Conservation (phyloP, 2,797 vertebrate genomes). For the Bovichtus variegatus region DNA sequence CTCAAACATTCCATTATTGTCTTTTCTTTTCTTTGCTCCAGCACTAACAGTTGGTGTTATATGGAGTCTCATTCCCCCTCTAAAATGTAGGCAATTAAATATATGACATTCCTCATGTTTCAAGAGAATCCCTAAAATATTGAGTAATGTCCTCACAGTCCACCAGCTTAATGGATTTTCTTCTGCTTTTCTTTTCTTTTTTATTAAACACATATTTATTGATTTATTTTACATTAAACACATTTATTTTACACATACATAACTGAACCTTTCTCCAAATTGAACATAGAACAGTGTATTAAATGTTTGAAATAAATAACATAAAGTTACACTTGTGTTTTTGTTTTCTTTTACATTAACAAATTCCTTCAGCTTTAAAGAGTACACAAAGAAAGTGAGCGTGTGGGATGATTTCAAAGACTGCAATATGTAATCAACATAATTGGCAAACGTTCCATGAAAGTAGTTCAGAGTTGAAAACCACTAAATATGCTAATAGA, state of each 20-base stretch:
- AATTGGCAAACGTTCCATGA: conserved; percentile 52
- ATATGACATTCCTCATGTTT: conserved; percentile 19
- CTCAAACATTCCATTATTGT: too few relatives aligned
- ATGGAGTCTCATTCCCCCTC: not conserved
- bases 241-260: too few relatives aligned
- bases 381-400: conserved; percentile 3
- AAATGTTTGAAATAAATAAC: too few relatives aligned
- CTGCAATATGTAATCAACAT: conserved; percentile 41
- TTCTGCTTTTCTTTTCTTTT: not conserved
- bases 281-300: too few relatives aligned
- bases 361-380: conserved; percentile 8
- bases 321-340: not conserved
- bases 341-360: not conserved
- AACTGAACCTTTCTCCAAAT: too few relatives aligned
- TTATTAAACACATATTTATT: too few relatives aligned
- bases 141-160: not conserved
- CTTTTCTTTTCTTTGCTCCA: too few relatives aligned
- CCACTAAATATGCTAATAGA: conserved; percentile 60
- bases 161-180: conserved; percentile 2
- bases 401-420: conserved; percentile 24
- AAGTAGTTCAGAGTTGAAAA: conserved; percentile 53
- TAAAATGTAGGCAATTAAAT: conserved; percentile 3
- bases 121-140: conserved; percentile 26
- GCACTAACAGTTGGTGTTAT: too few relatives aligned
- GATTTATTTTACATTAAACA: too few relatives aligned